Evolutionary conservation across 2,113 vertebrate genomes (phyloP).

Genomic region (Pollimyrus isidori): DNA sequence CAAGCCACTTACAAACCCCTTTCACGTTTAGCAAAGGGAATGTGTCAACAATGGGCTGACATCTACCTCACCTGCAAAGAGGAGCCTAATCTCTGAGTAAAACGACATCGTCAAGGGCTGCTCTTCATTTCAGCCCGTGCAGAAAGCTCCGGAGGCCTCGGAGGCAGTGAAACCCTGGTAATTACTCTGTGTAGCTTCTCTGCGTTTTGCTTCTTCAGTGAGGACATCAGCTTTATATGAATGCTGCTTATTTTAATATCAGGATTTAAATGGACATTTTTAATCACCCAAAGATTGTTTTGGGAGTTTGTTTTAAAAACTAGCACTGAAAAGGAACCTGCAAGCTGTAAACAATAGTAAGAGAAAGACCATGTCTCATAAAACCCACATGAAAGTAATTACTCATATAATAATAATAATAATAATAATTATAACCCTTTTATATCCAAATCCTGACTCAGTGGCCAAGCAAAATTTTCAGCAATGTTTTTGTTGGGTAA

Average conservation of each 20-base stretch:
- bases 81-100: neutral
- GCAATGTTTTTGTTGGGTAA: neutral
- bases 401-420: neutral
- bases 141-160: neutral
- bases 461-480: neutral
- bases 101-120: neutral
- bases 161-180: neutral
- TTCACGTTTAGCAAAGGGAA: neutral
- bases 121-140: neutral
- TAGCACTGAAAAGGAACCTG: neutral
- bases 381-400: neutral
- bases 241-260: neutral
- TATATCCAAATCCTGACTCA: neutral
- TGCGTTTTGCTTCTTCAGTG: neutral
- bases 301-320: neutral
- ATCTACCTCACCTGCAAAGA: neutral
- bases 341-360: no score
- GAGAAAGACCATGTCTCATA: neutral
- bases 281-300: neutral
- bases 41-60: neutral
- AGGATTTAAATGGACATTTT: neutral
- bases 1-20: neutral
- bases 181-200: neutral
- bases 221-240: neutral
- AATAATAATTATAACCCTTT: neutral